phyloP scores from a whole-genome alignment of 2,113 vertebrate genomes.

The Triplophysa dalaica region DNA sequence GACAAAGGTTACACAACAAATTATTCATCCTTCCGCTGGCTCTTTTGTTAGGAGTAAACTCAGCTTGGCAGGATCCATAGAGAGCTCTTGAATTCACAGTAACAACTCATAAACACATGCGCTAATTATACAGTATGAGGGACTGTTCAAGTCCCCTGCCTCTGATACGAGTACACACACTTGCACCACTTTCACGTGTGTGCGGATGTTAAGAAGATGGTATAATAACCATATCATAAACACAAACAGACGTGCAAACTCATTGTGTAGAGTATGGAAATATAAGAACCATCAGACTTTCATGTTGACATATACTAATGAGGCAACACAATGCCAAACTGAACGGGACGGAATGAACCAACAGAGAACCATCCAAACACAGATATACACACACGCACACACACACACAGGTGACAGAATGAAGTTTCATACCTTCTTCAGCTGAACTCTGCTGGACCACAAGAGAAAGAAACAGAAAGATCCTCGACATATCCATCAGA shows the following conservation, averaged over 20 bases:
- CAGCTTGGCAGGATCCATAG: conserved; percentile 61
- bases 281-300: not conserved
- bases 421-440: conserved; percentile 76
- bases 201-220: not conserved
- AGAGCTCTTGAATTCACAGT: conserved; percentile 52
- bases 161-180: conserved; percentile 5
- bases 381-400: not conserved
- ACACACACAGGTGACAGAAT: conserved; percentile 24
- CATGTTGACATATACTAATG: not conserved
- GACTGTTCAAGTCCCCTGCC: not conserved
- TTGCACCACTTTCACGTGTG: not conserved
- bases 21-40: conserved; percentile 63
- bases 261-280: not conserved
- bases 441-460: conserved; percentile 74
- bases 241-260: not conserved
- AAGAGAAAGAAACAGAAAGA: conserved; percentile 74
- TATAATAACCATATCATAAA: not conserved
- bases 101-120: conserved; percentile 46
- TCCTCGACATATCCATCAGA: conserved; percentile 75
- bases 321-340: not conserved
- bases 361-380: not conserved
- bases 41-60: conserved; percentile 67
- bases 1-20: conserved; percentile 66
- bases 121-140: conserved; percentile 25
- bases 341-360: not conserved